phyloP scores from a whole-genome alignment of 2,888 invertebrate species.

The Flabesymbios commensalis region DNA sequence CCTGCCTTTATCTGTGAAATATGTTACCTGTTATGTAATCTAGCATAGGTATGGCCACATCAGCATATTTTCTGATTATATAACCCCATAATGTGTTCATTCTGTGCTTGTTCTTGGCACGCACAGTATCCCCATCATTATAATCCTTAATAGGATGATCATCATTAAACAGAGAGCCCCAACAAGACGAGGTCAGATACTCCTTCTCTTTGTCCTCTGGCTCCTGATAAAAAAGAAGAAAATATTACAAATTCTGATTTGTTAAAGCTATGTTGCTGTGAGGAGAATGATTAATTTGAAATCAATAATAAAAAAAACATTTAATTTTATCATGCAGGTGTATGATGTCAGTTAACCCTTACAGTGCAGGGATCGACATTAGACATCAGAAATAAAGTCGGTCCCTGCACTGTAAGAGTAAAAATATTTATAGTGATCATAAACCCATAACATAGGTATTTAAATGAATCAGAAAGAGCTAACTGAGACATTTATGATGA shows the following conservation, averaged over 20 bases:
- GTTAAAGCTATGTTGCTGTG: background rate
- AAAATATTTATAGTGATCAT: too few relatives aligned
- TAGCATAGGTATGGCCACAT: slow-evolving; percentile 71
- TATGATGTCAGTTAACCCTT: too few relatives aligned
- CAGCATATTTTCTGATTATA: slow-evolving; percentile 69
- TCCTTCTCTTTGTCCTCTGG: slow-evolving; percentile 39
- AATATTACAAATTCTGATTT: background rate
- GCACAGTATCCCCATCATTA: slow-evolving; percentile 10
- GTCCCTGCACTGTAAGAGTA: too few relatives aligned
- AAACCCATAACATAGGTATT: too few relatives aligned
- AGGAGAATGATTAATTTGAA: background rate
- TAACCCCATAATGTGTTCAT: slow-evolving; percentile 69
- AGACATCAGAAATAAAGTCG: too few relatives aligned
- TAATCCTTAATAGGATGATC: slow-evolving; percentile 29
- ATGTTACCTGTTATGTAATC: slow-evolving; percentile 57
- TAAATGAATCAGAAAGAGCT: too few relatives aligned
- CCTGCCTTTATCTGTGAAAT: too few relatives aligned
- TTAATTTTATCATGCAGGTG: too few relatives aligned
- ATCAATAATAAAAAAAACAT: too few relatives aligned
- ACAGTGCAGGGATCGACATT: too few relatives aligned
- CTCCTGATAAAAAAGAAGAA: background rate
- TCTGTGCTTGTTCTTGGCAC: slow-evolving; percentile 8
- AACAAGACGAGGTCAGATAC: slow-evolving; percentile 67
- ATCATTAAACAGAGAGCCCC: slow-evolving; percentile 73
- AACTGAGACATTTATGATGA: too few relatives aligned